These are phyloP conservation scores for Beaufortia kweichowensis DNA, from an alignment of 2,113 vertebrate genomes.

Conservation along the genomic window DNA sequence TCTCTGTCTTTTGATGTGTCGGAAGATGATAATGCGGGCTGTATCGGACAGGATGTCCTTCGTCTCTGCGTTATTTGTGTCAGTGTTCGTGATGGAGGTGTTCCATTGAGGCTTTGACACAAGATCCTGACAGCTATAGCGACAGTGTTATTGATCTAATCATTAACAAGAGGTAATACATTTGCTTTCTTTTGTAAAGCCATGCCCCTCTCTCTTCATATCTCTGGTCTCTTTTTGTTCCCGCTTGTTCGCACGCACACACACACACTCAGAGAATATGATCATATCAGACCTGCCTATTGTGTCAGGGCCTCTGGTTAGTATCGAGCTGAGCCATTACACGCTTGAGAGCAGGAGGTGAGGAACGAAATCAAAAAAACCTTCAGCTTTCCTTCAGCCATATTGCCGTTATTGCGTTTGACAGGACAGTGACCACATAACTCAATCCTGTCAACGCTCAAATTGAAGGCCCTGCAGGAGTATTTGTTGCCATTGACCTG, in stretches of 20 bases:
- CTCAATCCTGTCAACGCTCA: conserved; percentile 67
- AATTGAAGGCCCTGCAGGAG: conserved; percentile 61
- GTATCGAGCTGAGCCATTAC: conserved; percentile 54
- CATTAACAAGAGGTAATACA: conserved; percentile 42
- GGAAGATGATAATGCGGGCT: conserved; percentile 31
- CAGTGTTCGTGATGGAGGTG: not conserved
- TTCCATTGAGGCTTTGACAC: conserved; percentile 20
- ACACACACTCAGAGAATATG: conserved; percentile 1
- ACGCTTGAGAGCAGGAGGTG: conserved; percentile 34
- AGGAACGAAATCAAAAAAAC: conserved; percentile 37
- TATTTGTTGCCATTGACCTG: conserved; percentile 56
- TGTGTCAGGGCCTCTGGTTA: conserved; percentile 54
- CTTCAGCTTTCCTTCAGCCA: conserved; percentile 54
- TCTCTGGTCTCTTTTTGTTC: not conserved
- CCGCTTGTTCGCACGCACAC: not conserved
- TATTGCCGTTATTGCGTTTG: conserved; percentile 66
- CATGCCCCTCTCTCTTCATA: not conserved
- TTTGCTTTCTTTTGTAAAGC: conserved; percentile 37
- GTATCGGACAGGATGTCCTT: conserved; percentile 51
- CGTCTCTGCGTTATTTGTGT: not conserved
- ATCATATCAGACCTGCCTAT: conserved; percentile 53
- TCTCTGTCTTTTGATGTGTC: conserved; percentile 27
- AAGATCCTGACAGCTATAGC: conserved; percentile 7
- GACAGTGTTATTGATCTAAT: conserved; percentile 25
- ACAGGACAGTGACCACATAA: conserved; percentile 70